Evolutionary conservation across 2,888 invertebrate species (phyloP).

Genomic region (Andrena haemorrhoa): DNA sequence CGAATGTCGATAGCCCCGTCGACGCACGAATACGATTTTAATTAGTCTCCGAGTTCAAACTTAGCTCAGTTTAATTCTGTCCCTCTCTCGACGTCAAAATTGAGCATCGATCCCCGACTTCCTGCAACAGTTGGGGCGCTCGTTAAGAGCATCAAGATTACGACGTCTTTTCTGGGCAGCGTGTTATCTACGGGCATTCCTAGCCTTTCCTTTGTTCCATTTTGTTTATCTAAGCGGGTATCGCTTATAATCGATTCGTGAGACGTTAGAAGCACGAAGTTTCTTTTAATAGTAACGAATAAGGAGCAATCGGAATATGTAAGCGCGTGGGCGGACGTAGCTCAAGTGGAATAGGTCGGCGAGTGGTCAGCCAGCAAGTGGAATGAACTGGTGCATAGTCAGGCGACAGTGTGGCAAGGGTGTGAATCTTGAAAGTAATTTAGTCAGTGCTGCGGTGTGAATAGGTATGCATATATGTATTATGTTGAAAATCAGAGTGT

Average conservation of each 20-base stretch:
- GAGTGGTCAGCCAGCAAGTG: not conserved
- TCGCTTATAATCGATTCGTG: not conserved
- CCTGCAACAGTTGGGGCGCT: conserved; percentile 52
- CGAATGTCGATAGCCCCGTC: conserved; percentile 36
- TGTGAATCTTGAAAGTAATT: not conserved
- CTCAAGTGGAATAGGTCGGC: not conserved
- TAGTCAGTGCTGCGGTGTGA: not conserved
- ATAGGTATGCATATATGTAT: not conserved
- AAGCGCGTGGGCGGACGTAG: no score
- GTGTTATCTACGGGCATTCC: conserved; percentile 5
- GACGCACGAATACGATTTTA: conserved; percentile 50
- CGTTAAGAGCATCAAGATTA: conserved; percentile 52
- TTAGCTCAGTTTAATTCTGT: conserved; percentile 44
- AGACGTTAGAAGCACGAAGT: not conserved
- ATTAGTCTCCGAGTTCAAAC: conserved; percentile 45
- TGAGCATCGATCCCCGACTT: conserved; percentile 37
- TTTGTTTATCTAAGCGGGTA: not conserved
- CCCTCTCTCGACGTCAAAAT: conserved; percentile 53
- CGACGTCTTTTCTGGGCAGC: conserved; percentile 29
- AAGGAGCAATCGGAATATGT: not conserved
- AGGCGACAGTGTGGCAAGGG: not conserved
- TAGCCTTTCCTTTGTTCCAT: not conserved
- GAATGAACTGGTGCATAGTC: not conserved
- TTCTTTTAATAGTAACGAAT: not conserved
- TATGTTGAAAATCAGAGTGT: no score